Base-by-base conservation (phyloP, 2,797 vertebrate species). In the Crenichthys baileyi region DNA sequence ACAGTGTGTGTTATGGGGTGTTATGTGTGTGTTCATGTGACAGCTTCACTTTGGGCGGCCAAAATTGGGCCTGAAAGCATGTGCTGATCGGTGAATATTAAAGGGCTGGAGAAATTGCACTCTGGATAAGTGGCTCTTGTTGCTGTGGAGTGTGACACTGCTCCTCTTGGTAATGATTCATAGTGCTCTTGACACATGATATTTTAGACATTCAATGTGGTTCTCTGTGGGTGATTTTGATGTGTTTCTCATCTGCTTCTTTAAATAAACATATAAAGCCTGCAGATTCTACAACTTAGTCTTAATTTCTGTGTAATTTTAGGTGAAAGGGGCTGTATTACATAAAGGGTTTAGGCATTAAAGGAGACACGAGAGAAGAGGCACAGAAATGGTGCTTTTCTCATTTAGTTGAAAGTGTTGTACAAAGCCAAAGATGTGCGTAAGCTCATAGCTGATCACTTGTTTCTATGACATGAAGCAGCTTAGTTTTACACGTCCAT, bases 51-150 rank as follows among this genome's bases (percentile, higher is more conserved):
- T 41, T 39, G 18, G 36, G 36, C 16, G 1, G 22, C 20, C 11
- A 11, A 26, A 68, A 39, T 0, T 2, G 55, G 55, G 53, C 46
- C 78, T 87, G 77, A 91, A 83, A 90, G 87, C 78, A 89, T 86
- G 78, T 84, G 85, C 90, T 86, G 90, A 91, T 92, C 88, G 88
- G 48, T 72, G 70, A 81, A 85, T 89, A 91, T 92, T 88, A 93
- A 83, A 86, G 78, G 78, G 75, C 83, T 83, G 84, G 75, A 85
- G 88, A 90, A 84, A 87, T 79, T 83, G 85, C 89, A 90, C 90
- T 93, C 87, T 77, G 76, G 58, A 82, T 91, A 91, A 94, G 93
- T 92, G 91, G 85, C 91, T 91, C 87, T 90, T 81, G 79, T 91
- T 89, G 85, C 83, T 75, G 80, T 84, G 61, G 85, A 87, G 86